Evolutionary conservation across 2,888 invertebrate genomes (phyloP).

Genomic region (Chaetogeoica ovagalla): DNA sequence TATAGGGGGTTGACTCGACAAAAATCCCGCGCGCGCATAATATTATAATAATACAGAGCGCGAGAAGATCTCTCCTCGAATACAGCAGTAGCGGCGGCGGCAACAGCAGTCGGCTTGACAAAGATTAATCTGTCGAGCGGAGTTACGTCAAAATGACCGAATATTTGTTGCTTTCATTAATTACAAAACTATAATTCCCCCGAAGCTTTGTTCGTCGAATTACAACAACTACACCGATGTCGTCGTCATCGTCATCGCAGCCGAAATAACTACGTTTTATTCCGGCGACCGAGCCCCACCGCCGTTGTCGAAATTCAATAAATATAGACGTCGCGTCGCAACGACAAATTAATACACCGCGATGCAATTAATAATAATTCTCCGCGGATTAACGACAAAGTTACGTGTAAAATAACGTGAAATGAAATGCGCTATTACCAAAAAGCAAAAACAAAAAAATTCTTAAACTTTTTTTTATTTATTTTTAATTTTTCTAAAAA

Average conservation of each 20-base stretch:
- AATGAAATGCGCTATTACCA: too few relatives aligned
- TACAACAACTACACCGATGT: neutral
- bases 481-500: too few relatives aligned
- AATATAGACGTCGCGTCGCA: too few relatives aligned
- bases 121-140: conserved; percentile 33
- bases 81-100: too few relatives aligned
- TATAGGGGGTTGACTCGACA: conserved; percentile 37
- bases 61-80: conserved; percentile 5
- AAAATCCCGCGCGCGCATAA: conserved; percentile 12
- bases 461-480: too few relatives aligned
- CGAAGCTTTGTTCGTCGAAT: neutral
- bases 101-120: conserved; percentile 30
- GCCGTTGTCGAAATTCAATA: too few relatives aligned
- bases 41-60: conserved; percentile 25
- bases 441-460: too few relatives aligned
- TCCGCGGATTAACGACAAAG: too few relatives aligned
- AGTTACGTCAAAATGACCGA: conserved; percentile 23
- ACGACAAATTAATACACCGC: too few relatives aligned
- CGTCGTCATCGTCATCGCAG: too few relatives aligned
- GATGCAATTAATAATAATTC: too few relatives aligned
- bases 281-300: neutral
- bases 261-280: neutral
- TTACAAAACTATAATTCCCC: conserved; percentile 14
- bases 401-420: too few relatives aligned
- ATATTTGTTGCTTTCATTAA: conserved; percentile 39